Percentiles rank a stretch among this genome's conserved stretches.
These are phyloP conservation scores for Drosophila pseudotakahashii DNA, from an alignment of 2,888 invertebrate genomes.

Conservation along the genomic window DNA sequence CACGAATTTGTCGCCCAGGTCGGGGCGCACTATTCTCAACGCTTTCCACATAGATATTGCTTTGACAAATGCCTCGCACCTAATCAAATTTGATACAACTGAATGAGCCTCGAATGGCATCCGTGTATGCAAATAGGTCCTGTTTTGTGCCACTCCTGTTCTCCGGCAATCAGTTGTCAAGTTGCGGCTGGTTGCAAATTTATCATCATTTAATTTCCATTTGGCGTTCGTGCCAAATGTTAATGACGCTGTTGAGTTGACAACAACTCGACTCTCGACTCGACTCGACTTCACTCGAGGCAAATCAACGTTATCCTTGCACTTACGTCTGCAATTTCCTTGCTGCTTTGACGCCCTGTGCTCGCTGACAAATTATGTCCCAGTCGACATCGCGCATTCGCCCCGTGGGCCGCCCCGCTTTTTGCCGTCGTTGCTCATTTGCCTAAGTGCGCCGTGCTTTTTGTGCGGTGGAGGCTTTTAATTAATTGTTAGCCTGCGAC, in stretches of 20 bases:
- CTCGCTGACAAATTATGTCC: slow-evolving; percentile 71
- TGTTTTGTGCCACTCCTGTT: slow-evolving; percentile 14
- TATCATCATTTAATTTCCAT: slow-evolving; percentile 80
- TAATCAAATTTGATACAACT: slow-evolving; percentile 73
- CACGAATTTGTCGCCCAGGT: slow-evolving; percentile 54
- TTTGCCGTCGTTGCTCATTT: slow-evolving; percentile 65
- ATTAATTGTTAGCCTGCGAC: slow-evolving; percentile 75
- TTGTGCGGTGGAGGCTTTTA: slow-evolving; percentile 69
- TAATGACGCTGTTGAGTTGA: slow-evolving; percentile 82
- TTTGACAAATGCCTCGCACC: slow-evolving; percentile 74
- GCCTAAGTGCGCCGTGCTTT: slow-evolving; percentile 69
- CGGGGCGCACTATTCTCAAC: slow-evolving; percentile 32
- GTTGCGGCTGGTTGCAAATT: slow-evolving; percentile 73
- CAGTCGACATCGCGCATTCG: slow-evolving; percentile 71
- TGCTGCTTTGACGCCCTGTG: slow-evolving; percentile 70
- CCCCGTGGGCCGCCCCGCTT: slow-evolving; percentile 56
- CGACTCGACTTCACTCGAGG: slow-evolving; percentile 31
- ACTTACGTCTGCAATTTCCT: slow-evolving; percentile 47
- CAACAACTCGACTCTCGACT: slow-evolving; percentile 62
- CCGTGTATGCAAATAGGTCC: slow-evolving; percentile 67
- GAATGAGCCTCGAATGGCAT: slow-evolving; percentile 66
- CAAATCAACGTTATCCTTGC: slow-evolving; percentile 67
- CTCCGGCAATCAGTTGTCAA: slow-evolving; percentile 48
- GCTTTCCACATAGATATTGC: slow-evolving; percentile 16
- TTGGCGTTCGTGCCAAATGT: slow-evolving; percentile 71